Conservation (phyloP, 2,113 vertebrate genomes). For the Zeus faber region DNA sequence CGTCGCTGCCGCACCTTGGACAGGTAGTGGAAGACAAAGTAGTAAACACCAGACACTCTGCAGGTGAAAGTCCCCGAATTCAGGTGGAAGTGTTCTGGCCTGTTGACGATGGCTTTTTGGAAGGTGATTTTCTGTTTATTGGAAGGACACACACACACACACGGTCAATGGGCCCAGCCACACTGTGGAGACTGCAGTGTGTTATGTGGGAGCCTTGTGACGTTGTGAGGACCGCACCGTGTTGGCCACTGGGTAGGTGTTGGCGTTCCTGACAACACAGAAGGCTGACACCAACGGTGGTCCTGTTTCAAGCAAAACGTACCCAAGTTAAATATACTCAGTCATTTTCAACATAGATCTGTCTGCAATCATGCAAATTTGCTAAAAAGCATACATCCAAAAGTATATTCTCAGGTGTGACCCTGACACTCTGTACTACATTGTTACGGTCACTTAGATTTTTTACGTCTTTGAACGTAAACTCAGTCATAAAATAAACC, state of each 20-base stretch:
- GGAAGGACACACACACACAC: neutral
- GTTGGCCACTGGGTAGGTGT: neutral
- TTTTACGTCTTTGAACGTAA: no score
- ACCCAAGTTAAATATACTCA: neutral
- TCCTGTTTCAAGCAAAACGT: neutral
- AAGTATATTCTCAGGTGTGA: neutral
- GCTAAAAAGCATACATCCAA: no score
- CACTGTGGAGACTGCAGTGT: neutral
- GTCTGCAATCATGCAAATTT: no score
- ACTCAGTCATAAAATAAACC: no score
- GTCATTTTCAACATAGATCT: neutral
- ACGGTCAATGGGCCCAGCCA: neutral
- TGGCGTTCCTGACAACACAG: conserved; percentile 50
- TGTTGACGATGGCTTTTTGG: conserved; percentile 57
- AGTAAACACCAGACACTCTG: conserved; percentile 70
- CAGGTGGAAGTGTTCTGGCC: conserved; percentile 59
- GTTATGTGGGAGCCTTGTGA: neutral
- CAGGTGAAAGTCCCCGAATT: conserved; percentile 70
- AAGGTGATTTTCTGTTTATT: conserved; percentile 60
- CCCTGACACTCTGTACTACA: neutral
- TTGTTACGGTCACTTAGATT: neutral
- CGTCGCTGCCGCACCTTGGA: no score
- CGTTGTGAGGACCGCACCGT: neutral
- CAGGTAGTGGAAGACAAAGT: conserved; percentile 79
- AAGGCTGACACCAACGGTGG: conserved; percentile 61